Percentiles rank a stretch among this genome's conserved stretches.
Evolutionary conservation across 1,140 invertebrate species (phyloP).

Genomic region (Ceratoteleas bidentatus): DNA sequence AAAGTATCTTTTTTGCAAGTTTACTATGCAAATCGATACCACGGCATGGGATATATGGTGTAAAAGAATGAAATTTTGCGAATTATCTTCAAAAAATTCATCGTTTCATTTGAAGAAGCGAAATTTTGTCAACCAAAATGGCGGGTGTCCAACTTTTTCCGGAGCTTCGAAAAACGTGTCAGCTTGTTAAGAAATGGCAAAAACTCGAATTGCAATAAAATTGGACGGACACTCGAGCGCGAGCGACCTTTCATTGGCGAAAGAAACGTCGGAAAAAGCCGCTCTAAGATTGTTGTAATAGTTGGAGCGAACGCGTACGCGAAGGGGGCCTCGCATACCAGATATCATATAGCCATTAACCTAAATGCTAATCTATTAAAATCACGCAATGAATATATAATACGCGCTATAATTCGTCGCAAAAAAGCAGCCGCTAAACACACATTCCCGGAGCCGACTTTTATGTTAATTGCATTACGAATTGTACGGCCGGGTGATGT

Average conservation of each 20-base stretch:
- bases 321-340: conserved; percentile 39
- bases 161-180: background rate
- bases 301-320: conserved; percentile 9
- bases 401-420: conserved; percentile 50
- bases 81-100: too few species aligned
- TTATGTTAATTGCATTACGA: conserved; percentile 47
- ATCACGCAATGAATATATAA: conserved; percentile 64
- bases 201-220: conserved; percentile 21
- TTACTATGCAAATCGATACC: too few species aligned
- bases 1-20: too few species aligned
- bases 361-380: conserved; percentile 67
- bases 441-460: conserved; percentile 31
- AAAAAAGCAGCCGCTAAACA: conserved; percentile 40
- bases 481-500: conserved; percentile 23
- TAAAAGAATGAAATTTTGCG: too few species aligned
- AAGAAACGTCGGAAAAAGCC: conserved; percentile 26
- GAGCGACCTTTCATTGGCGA: conserved; percentile 25
- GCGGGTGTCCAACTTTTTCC: background rate
- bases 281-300: conserved; percentile 29
- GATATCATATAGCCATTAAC: conserved; percentile 64
- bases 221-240: conserved; percentile 13
- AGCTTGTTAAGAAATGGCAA: background rate
- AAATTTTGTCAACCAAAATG: background rate
- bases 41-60: too few species aligned
- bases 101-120: too few species aligned